Base-by-base conservation (phyloP, 2,888 invertebrate species). In the Synergus gifuensis region DNA sequence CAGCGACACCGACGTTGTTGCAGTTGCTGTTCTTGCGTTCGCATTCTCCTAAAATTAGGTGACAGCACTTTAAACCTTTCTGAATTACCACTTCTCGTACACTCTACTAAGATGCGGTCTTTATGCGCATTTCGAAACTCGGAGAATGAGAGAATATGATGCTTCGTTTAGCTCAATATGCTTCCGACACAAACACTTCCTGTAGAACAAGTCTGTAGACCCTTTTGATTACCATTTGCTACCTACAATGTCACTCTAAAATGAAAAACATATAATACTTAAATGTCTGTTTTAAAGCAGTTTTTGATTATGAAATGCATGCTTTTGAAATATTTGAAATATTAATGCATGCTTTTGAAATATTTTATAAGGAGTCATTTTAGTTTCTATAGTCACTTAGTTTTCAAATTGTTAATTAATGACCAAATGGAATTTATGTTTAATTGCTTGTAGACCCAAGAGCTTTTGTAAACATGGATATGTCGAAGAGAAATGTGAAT, bases 61-160 rank as follows among this genome's bases (percentile, higher is more conserved):
- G 73, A 73, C 73, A 73, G 73, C 73, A 73, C 73, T 73, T 54
- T 54, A 54, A 73, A 28, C 73, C 36, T 73, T 54, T 54, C 73
- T 54, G 36, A 73, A 54, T 54, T 54, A 73, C 28, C 14, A n/a
- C 36, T 73, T 36, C 54, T 36, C 73, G 16, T 73, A 36, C 73
- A 73, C 73, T 73, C 36, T 36, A n/a, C 49, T 36, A 28, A 73
- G 49, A 73, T 36, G 54, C 49, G 16, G 49, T 73, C 73, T 73
- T 28, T 73, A 73, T 73, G 73, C n/a, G n/a, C 28, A 73, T 54
- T 36, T 54, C n/a, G 73, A 54, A 73, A 49, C 36, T 36, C 49
- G 54, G 49, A 73, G 73, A 73, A 49, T 22, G 9, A 60, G 54
- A n/a, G 54, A 54, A n/a, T n/a, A 54, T 22, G 8, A 28, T 28